Evolutionary conservation across 2,797 vertebrate species (phyloP), one percentile per base, ranked within the genome.

Genomic region (Halcyon badia): DNA sequence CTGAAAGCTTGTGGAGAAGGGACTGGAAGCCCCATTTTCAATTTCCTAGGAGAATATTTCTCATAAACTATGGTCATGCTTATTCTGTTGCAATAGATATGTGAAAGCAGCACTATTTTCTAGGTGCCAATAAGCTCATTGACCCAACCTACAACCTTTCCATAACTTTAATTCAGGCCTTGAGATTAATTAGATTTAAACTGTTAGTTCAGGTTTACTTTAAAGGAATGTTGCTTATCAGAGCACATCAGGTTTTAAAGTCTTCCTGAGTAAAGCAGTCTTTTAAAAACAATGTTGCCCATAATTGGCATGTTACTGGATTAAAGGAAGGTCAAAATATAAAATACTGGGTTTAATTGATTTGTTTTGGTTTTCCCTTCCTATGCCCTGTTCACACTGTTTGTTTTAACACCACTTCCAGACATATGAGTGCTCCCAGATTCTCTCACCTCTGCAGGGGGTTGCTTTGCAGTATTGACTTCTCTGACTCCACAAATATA

Each of bases 341-440:
- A 46, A 92, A 92, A 80, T 18, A 14, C 16, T 15, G 16, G 6
- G 20, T 80, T 92, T 82, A 65, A 81, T 54, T 39, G 41, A 4
- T 62, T 82, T 95, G 80, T 51, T 96, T 96, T 87, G 58, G 11
- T 87, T 87, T 84, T 78, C 14, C 12, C 73, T 94, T 93, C 51
- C 81, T 64, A 41, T 37, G 25, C 6, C 11, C 25, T 6, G 5
- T 58, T 52, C 35, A 5, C 21, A 28, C 25, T 78, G 78, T 46
- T 46, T 90, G 35, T 83, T 95, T 92, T 64, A 91, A 57, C 14
- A 21, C 5, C 33, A 37, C 48, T 44, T 86, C 71, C 44, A 68
- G 56, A 13, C 18, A 11, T 0, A 6, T 2, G 8, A 37, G 20
- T 31, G 25, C 81, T 69, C 20, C 56, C 21, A 60, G 17, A 5